phyloP scores from a whole-genome alignment of 92 coral and sea anemone species.

The Anthopleura xanthogrammica region DNA sequence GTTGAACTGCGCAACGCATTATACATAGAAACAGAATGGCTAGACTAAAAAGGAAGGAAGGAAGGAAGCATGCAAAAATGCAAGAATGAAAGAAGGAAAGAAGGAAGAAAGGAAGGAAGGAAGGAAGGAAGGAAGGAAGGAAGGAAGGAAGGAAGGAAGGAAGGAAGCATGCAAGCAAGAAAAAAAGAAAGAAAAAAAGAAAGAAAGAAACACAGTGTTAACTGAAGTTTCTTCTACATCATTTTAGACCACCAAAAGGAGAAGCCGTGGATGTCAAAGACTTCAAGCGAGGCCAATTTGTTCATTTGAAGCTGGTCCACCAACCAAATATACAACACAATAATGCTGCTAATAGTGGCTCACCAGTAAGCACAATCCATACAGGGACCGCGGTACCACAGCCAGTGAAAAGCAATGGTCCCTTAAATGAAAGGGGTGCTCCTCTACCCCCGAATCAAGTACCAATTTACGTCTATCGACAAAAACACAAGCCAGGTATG shows the following conservation, averaged over 20 bases:
- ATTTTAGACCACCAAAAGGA: background rate
- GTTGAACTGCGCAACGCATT: no score
- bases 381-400: background rate
- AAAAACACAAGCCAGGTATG: slow-evolving; percentile 10
- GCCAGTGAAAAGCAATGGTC: background rate
- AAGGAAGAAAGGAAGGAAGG: no score
- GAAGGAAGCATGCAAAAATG: background rate
- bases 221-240: no score
- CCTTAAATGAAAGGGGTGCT: background rate
- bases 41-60: background rate
- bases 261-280: slow-evolving; percentile 1
- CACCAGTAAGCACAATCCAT: background rate
- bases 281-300: background rate
- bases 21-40: no score
- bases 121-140: no score
- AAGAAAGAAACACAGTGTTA: background rate
- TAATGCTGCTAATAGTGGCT: background rate
- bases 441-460: background rate
- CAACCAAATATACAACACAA: background rate
- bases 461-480: slow-evolving; percentile 13
- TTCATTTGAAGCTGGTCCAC: slow-evolving; percentile 13
- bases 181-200: background rate
- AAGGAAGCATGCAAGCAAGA: no score
- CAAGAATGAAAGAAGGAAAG: no score
- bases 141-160: no score